Evolutionary conservation across 2,113 vertebrate species (phyloP).

Genomic region (Nettapus auritus): DNA sequence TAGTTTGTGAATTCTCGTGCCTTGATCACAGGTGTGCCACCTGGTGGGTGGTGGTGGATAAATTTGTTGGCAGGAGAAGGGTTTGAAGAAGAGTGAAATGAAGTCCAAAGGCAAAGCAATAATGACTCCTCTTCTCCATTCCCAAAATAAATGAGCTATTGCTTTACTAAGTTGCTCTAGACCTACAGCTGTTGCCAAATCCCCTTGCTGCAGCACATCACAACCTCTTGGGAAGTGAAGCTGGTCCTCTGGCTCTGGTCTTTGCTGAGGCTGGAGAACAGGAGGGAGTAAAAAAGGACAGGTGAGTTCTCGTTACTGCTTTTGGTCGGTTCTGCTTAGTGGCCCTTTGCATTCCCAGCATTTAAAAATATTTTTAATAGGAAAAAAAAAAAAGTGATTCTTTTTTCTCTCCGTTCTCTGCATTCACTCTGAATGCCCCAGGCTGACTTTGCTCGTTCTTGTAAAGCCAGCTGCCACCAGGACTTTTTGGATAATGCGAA

Average conservation of each 20-base stretch:
- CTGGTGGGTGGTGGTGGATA: not conserved
- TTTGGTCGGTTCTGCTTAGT: not conserved
- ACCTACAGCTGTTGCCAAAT: not conserved
- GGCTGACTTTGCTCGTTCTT: not conserved
- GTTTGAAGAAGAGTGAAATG: not conserved
- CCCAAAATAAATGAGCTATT: not conserved
- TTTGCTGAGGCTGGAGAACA: not conserved
- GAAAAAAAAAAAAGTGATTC: not conserved
- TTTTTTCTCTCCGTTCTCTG: not conserved
- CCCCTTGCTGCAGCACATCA: not conserved
- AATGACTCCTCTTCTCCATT: accelerated
- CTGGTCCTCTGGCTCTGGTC: accelerated
- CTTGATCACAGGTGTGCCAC: no score
- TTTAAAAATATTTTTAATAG: not conserved
- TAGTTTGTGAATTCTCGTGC: not conserved
- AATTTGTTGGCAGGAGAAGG: not conserved
- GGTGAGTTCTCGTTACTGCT: not conserved
- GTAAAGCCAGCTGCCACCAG: not conserved
- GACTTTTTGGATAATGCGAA: not conserved
- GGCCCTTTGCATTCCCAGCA: not conserved
- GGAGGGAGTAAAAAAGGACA: not conserved
- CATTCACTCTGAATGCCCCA: not conserved
- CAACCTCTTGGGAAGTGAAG: not conserved
- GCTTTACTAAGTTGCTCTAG: not conserved
- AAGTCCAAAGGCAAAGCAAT: not conserved